Evolutionary conservation across 2,113 vertebrate genomes (phyloP), one percentile per base, ranked within the genome.

Genomic region (Callospermophilus lateralis): DNA sequence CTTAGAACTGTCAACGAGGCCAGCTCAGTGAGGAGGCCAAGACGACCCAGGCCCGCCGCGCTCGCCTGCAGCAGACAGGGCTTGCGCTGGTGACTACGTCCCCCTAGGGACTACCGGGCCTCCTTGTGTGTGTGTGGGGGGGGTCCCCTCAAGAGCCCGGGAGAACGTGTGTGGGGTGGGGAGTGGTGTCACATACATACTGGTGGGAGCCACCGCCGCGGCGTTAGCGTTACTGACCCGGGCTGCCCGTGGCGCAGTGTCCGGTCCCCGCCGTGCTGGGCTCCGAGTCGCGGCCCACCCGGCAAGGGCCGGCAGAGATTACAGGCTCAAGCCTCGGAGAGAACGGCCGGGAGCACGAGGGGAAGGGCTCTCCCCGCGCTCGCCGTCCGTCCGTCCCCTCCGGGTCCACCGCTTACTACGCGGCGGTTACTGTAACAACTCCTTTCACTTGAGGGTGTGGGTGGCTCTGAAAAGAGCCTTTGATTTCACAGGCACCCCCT

Each of bases 401-500:
- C 4, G 0, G 34, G 3, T 0, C 32, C 30, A 4, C 11, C 30
- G 0, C 42, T 15, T 1, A 0, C 73, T 1, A 32, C 3, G 0
- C 65, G 0, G 26, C 16, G 0, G 0, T 0, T n/a, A 1, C 0
- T 37, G 85, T 1, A 72, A 28, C 86, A 98, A 87, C 98, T 0
- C 95, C 67, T 96, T 24, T 26, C 70, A 53, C 1, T 0, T 88
- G 97, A 98, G 3, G 30, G 0, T 1, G 1, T 96, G 12, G 97
- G 98, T 98, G 65, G 98, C 98, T 98, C 98, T 98, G 96, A 98
- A 98, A 98, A 98, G 98, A 98, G 98, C 98, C 98, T 98, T 98
- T 93, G 96, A 95, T 92, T 95, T 97, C 68, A 12, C 34, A 10
- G 3, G 2, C 6, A 81, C 3, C 81, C 55, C 45, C 45, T 28